Evolutionary conservation across 1,140 invertebrate genomes (phyloP).

Genomic region (Rhagoletis zephyria): DNA sequence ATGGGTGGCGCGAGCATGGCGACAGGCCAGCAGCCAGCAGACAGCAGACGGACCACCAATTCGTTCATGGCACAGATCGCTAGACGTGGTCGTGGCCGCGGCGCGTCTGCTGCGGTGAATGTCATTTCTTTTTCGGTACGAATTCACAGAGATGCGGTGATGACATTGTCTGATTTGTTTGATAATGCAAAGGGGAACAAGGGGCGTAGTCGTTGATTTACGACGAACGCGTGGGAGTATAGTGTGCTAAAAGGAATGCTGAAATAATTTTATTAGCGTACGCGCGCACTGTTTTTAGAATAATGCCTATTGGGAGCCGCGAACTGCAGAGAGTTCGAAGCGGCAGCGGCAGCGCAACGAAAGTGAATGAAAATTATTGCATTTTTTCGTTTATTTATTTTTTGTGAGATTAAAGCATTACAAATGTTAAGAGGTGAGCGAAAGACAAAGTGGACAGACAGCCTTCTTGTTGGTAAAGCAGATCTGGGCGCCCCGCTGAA

Average conservation of each 20-base stretch:
- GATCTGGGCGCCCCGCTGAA: not conserved
- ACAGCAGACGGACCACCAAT: not conserved
- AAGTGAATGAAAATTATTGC: constrained; percentile 48
- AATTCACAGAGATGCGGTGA: not conserved
- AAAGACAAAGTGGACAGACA: not conserved
- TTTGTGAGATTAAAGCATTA: constrained; percentile 33
- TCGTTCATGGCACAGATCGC: constrained; percentile 34
- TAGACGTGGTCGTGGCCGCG: not conserved
- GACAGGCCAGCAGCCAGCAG: not conserved
- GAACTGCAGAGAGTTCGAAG: not conserved
- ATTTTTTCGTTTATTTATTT: constrained; percentile 35
- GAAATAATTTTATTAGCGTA: constrained; percentile 35
- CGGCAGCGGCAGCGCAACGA: not conserved
- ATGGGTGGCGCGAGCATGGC: constrained; percentile 25
- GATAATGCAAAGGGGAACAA: not conserved
- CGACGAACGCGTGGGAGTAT: constrained; percentile 30
- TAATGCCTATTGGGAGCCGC: not conserved
- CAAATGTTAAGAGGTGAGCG: not conserved
- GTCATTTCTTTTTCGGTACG: not conserved
- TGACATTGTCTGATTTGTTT: not conserved
- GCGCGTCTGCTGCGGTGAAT: not conserved
- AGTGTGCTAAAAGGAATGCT: not conserved
- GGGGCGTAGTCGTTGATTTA: not conserved
- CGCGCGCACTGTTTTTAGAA: not conserved
- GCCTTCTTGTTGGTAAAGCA: not conserved